Evolutionary conservation across 1,140 invertebrate species (phyloP), one percentile per base, ranked within the genome.

Genomic region (Diorhabda elongata): DNA sequence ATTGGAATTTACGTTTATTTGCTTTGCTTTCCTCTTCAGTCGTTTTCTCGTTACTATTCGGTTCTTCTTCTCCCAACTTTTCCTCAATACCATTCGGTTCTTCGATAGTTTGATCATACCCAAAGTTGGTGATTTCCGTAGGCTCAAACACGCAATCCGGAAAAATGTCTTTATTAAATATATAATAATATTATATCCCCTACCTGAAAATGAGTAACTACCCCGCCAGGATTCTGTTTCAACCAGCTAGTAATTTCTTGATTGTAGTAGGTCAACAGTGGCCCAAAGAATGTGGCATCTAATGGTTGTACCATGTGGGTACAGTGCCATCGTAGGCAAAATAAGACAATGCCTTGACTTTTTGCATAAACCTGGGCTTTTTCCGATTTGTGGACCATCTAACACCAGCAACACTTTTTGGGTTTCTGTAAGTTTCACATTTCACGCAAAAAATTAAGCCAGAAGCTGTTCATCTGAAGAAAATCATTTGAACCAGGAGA

Each of bases 271-370:
- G 63, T 77, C 45, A 75, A 76, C 44, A 82, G 60, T 58, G 79
- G 76, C 5, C 69, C 68, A 69, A 81, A 81, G 58, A 82, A 72
- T 62, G 69, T 69, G 57, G 81, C 78, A 75, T 82, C 81, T 42
- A 83, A 70, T 42, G 81, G 81, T 67, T 83, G 80, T 11, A 76
- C 66, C 0, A 73, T 66, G 69, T 73, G 73, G 42, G 68, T 74
- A 52, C 71, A 75, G 56, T 74, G 74, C 4, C 68, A 9, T 3
- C 68, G 70, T 61, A 75, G 61, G 44, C 66, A 74, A 7, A 74
- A 45, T 8, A 72, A 7, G 41, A 74, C 60, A n/a, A 73, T 64
- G 8, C 63, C 58, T 47, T 70, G 65, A 58, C 65, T 7, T 70
- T 74, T 74, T 2, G 71, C 68, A 57, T 62, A 70, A 61, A 68